Base-by-base conservation (phyloP, 2,888 invertebrate species). In the Trichogramma evanescens region DNA sequence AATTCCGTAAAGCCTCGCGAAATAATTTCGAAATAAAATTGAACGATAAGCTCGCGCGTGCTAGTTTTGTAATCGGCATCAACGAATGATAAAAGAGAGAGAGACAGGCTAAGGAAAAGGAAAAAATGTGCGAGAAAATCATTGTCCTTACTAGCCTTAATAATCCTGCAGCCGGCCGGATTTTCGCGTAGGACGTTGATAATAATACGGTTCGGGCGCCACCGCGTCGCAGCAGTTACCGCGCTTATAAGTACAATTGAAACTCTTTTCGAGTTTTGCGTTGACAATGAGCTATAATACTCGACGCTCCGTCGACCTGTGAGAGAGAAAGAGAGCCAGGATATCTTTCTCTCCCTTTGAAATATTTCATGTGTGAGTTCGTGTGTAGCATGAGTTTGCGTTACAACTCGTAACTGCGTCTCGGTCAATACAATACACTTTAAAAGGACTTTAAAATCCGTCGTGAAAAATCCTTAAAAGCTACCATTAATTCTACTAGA, bases 151-250 rank as follows among this genome's bases (percentile, higher is more conserved):
- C 26, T 26, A 26, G 26, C 3, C 26, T 26, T 26, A 26, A 26
- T 26, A 26, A 26, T 26, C 26, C 26, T 26, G 26, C 26, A 26
- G 26, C 26, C 26, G 26, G 2, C 2, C 43, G 63, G 68, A 66
- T 69, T 69, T 70, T 68, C 69, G 70, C 70, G 70, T 71, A 70
- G 70, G 70, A 58, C 62, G 70, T 67, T 63, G 61, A 58, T 26
- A 26, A 26, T 26, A 26, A 26, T 62, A 59, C 50, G 57, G 66
- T 52, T 66, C 65, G 63, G 72, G 72, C 72, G 72, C 72, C 72
- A 71, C 69, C 60, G 65, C 65, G 72, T 68, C 72, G 72, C 69
- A 26, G 26, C 26, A 26, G 26, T 26, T 26, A 26, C 26, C 26
- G 3, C 26, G 26, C 26, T 26, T 26, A 26, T 26, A 26, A 26